Evolutionary conservation across 2,797 vertebrate species (phyloP).

Genomic region (Delichon dasypus): DNA sequence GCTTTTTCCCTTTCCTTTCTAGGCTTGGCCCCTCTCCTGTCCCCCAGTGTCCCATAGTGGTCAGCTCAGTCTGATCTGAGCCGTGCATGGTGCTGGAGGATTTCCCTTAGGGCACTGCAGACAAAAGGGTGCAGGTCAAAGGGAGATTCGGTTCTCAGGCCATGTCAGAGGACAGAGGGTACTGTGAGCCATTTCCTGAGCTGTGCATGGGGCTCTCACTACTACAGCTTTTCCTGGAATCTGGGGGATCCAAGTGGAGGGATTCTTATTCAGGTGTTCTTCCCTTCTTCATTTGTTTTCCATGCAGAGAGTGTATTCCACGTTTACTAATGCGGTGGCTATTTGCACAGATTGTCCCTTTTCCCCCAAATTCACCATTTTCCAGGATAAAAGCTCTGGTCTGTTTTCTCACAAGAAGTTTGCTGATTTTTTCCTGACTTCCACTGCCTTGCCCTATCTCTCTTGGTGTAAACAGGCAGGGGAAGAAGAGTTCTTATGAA

Average conservation of each 20-base stretch:
- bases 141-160: not conserved
- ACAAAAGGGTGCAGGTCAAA: not conserved
- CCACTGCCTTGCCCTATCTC: not conserved
- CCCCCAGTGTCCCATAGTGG: not conserved
- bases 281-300: not conserved
- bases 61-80: not conserved
- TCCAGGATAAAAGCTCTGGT: not conserved
- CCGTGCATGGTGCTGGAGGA: not conserved
- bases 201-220: not conserved
- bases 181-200: not conserved
- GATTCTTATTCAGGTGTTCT: not conserved
- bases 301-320: not conserved
- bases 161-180: not conserved
- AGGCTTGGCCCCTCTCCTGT: not conserved
- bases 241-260: not conserved
- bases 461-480: not conserved
- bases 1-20: not conserved
- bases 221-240: not conserved
- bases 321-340: not conserved
- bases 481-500: not conserved
- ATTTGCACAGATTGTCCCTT: not conserved
- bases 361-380: not conserved
- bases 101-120: not conserved
- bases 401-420: not conserved
- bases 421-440: not conserved